Evolutionary conservation across 2,113 vertebrate species (phyloP).

Genomic region (Sinocyclocheilus rhinocerous): DNA sequence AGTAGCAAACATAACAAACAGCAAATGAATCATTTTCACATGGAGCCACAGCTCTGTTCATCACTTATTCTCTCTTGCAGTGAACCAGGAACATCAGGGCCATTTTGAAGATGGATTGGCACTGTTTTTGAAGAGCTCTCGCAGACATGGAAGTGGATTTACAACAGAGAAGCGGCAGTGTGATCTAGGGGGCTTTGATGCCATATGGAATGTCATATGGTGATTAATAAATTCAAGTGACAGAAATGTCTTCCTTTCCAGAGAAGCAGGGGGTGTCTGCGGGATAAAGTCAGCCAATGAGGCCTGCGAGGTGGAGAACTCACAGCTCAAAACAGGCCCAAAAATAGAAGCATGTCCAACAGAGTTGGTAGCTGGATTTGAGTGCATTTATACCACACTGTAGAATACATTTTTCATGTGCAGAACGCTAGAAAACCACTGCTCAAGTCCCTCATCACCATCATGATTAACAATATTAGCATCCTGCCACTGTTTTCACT

Average conservation of each 20-base stretch:
- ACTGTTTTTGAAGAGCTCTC: conserved; percentile 50
- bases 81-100: conserved; percentile 57
- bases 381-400: conserved; percentile 58
- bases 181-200: conserved; percentile 28
- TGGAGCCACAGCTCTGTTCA: conserved; percentile 27
- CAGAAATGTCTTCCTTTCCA: conserved; percentile 28
- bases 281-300: conserved; percentile 9
- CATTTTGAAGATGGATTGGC: conserved; percentile 59
- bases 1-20: conserved; percentile 60
- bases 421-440: conserved; percentile 21
- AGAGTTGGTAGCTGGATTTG: conserved; percentile 64
- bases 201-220: conserved; percentile 24
- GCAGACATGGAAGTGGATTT: conserved; percentile 44
- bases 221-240: conserved; percentile 41
- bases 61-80: conserved; percentile 54
- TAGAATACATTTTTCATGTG: conserved; percentile 68
- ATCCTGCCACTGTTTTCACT: conserved; percentile 10
- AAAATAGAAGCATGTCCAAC: conserved; percentile 64
- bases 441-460: background rate
- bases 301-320: conserved; percentile 58
- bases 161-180: background rate
- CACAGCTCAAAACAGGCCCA: conserved; percentile 45
- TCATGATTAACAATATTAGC: conserved; percentile 31
- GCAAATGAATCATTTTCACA: conserved; percentile 66
- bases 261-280: background rate